Evolutionary conservation across 2,888 invertebrate species (phyloP), one percentile per base, ranked within the genome.

Genomic region (Orchesella flavescens): DNA sequence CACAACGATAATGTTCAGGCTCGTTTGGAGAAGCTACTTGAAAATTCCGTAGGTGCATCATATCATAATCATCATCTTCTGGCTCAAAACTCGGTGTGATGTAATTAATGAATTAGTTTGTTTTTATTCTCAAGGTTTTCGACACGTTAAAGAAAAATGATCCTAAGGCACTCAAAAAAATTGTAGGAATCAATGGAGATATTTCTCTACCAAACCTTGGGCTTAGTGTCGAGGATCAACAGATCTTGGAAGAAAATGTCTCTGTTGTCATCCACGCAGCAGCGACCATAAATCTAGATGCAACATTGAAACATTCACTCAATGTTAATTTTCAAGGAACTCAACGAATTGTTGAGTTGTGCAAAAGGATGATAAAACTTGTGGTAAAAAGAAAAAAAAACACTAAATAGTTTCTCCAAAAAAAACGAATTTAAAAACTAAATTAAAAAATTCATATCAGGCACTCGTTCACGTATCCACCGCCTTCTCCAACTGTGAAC

Each of bases 321-420:
- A 96, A 97, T 90, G 96, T 99, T 92, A 99, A 99, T 91, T 96
- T 98, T 92, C 92, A 96, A 88, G 98, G 97, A 86, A 98, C 98
- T 75, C 95, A 96, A 90, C 93, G 96, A 89, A 93, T 99, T 87
- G 93, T 99, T 71, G 94, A 96, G 89, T 92, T 99, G 21, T 97
- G 97, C 91, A 95, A 95, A 91, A 93, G 94, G 89, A 97, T 99
- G 95, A 92, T 93, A 88, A 93, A 94, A 87, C 92, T 99, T 84
- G 94, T 95, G 92, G 96, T 96, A 89, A 90, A n/a, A n/a, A n/a
- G n/a, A n/a, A 49, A 34, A 34, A n/a, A n/a, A 34, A 13, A 19
- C 21, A 15, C 21, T 17, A 7, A 17, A n/a, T n/a, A n/a, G n/a
- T 17, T 59, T 17, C 10, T 59, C 21, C n/a, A n/a, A n/a, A n/a